These are phyloP conservation scores for Chelonia mydas DNA, from an alignment of 2,797 vertebrate genomes.

Conservation along the genomic window DNA sequence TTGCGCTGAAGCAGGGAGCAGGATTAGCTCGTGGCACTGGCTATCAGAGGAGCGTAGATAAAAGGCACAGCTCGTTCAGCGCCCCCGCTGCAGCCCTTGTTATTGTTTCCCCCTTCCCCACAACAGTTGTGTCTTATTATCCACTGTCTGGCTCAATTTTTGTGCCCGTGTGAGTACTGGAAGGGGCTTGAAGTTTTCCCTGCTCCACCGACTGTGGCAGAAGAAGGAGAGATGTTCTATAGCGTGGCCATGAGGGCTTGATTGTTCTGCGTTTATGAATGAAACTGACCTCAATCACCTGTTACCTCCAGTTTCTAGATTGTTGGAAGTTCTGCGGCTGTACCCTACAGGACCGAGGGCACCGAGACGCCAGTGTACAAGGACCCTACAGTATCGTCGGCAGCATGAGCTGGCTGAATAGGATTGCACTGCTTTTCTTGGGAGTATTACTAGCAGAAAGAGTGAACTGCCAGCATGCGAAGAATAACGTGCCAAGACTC, in stretches of 20 bases:
- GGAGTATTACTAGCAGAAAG: constrained; percentile 83
- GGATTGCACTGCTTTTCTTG: constrained; percentile 87
- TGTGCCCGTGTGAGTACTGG: constrained; percentile 57
- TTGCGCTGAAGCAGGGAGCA: constrained; percentile 75
- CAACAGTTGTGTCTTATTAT: constrained; percentile 78
- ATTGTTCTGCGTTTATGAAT: constrained; percentile 71
- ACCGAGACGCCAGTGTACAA: constrained; percentile 74
- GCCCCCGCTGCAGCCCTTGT: constrained; percentile 69
- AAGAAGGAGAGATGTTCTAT: constrained; percentile 77
- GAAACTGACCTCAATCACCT: constrained; percentile 85
- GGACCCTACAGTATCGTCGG: constrained; percentile 77
- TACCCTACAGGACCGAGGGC: constrained; percentile 77
- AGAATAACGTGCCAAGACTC: constrained; percentile 92
- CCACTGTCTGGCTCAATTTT: constrained; percentile 72
- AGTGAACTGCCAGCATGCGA: constrained; percentile 86
- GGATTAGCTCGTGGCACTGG: constrained; percentile 16
- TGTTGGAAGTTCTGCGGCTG: constrained; percentile 79
- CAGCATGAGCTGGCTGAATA: constrained; percentile 90
- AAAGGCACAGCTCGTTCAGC: constrained; percentile 71
- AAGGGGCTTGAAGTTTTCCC: constrained; percentile 76
- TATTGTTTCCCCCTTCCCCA: constrained; percentile 60
- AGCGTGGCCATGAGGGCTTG: constrained; percentile 67
- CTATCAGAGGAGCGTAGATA: constrained; percentile 69
- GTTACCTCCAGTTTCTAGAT: constrained; percentile 84
- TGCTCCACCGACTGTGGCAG: constrained; percentile 77